Conservation (phyloP, 1,140 invertebrate species). For the Zophobas morio region DNA sequence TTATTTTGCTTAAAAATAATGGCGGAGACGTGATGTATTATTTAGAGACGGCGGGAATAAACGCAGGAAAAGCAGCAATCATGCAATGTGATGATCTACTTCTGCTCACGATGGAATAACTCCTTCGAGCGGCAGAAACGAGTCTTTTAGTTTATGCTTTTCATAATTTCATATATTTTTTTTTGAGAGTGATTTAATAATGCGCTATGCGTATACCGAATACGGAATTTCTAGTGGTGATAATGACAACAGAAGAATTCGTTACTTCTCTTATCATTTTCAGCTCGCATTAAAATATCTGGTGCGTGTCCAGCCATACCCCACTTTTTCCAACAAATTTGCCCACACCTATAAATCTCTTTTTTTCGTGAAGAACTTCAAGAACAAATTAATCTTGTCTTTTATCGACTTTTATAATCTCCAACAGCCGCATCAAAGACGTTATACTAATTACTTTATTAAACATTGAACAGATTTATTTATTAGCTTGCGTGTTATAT, state of each 20-base stretch:
- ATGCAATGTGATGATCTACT: conserved; percentile 40
- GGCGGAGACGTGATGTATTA: conserved; percentile 35
- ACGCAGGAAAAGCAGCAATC: conserved; percentile 28
- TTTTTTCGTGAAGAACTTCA: conserved; percentile 11
- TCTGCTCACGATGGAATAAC: conserved; percentile 17
- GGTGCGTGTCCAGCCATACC: conserved; percentile 2
- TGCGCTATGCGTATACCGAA: too few relatives aligned
- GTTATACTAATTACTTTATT: conserved; percentile 32
- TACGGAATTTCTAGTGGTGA: too few relatives aligned
- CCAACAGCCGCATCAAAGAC: conserved; percentile 7
- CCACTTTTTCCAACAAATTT: conserved; percentile 3
- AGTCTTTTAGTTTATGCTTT: too few relatives aligned
- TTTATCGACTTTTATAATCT: conserved; percentile 10
- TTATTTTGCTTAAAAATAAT: conserved; percentile 40
- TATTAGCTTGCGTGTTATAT: conserved; percentile 12
- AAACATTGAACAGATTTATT: conserved; percentile 18
- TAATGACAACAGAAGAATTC: too few relatives aligned
- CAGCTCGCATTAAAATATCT: background rate
- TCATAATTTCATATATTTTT: too few relatives aligned
- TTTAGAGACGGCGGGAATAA: conserved; percentile 26
- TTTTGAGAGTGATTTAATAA: too few relatives aligned
- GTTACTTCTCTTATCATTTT: too few relatives aligned
- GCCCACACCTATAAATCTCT: conserved; percentile 1
- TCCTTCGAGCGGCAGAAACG: background rate
- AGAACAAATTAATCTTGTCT: conserved; percentile 31